Conservation (phyloP, 2,113 vertebrate species). For the Pluvialis apricaria region DNA sequence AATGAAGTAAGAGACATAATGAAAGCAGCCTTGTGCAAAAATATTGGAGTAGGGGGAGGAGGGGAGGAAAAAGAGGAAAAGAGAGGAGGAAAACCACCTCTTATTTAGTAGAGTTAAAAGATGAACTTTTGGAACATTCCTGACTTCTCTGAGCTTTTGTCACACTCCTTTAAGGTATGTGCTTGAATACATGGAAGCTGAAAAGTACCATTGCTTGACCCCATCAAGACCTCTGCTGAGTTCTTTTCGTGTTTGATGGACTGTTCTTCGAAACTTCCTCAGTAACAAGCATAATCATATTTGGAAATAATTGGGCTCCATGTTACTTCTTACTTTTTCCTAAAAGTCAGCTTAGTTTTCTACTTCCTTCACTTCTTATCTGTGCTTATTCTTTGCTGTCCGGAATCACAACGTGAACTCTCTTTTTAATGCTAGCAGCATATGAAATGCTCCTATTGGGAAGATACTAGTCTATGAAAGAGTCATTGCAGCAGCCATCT, state of each 20-base stretch:
- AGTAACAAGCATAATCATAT: not conserved
- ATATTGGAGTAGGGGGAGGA: not conserved
- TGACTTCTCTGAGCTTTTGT: not conserved
- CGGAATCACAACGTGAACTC: not conserved
- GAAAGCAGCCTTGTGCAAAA: not conserved
- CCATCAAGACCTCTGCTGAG: not conserved
- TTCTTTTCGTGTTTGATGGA: not conserved
- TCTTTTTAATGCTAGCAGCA: not conserved
- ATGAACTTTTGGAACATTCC: not conserved
- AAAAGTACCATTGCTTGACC: not conserved
- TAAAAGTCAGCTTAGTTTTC: not conserved
- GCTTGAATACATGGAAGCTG: not conserved
- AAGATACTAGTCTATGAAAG: not conserved
- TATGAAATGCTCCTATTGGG: not conserved
- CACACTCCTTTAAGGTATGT: not conserved
- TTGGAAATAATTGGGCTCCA: not conserved
- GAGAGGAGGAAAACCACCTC: not conserved
- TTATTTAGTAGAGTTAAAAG: not conserved
- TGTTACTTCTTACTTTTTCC: not conserved
- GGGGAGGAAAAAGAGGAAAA: not conserved
- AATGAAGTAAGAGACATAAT: not conserved
- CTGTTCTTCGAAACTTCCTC: not conserved
- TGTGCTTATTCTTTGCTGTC: not conserved
- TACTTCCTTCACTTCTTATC: not conserved
- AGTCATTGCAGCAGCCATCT: not conserved